Conservation (phyloP, 2,888 invertebrate genomes). For the Drosophila parthenogenetica region DNA sequence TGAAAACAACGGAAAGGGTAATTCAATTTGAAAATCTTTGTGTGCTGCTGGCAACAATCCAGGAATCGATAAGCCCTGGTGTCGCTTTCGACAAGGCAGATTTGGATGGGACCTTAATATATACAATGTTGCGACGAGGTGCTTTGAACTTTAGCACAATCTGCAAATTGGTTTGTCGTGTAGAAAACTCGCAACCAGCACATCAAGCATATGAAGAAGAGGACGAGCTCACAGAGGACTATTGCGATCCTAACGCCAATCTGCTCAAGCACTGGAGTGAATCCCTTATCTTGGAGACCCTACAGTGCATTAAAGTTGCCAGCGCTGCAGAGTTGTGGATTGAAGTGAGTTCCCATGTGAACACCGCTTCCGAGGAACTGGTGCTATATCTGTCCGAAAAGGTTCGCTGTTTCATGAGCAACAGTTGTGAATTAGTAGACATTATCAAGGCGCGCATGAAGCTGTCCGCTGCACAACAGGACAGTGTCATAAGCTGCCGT, state of each 20-base stretch:
- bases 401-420: conserved; percentile 68
- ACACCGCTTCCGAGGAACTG: conserved; percentile 47
- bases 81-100: conserved; percentile 50
- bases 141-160: conserved; percentile 77
- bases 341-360: conserved; percentile 48
- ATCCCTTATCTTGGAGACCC: conserved; percentile 66
- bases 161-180: conserved; percentile 78
- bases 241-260: conserved; percentile 81
- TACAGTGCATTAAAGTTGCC: conserved; percentile 73
- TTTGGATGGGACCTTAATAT: conserved; percentile 46
- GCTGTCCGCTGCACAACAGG: conserved; percentile 57
- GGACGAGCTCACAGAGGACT: conserved; percentile 81
- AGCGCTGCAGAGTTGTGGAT: conserved; percentile 72
- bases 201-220: conserved; percentile 56
- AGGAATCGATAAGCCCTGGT: conserved; percentile 55
- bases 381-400: conserved; percentile 75
- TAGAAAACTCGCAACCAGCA: conserved; percentile 28
- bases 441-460: conserved; percentile 75
- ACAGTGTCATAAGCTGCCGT: conserved; percentile 69
- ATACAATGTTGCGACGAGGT: conserved; percentile 62
- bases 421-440: conserved; percentile 66
- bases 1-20: conserved; percentile 38
- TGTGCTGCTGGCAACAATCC: conserved; percentile 74
- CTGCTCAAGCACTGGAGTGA: conserved; percentile 81
- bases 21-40: conserved; percentile 62